These are phyloP conservation scores for Sitophilus oryzae DNA, from an alignment of 1,140 invertebrate species.

Conservation along the genomic window DNA sequence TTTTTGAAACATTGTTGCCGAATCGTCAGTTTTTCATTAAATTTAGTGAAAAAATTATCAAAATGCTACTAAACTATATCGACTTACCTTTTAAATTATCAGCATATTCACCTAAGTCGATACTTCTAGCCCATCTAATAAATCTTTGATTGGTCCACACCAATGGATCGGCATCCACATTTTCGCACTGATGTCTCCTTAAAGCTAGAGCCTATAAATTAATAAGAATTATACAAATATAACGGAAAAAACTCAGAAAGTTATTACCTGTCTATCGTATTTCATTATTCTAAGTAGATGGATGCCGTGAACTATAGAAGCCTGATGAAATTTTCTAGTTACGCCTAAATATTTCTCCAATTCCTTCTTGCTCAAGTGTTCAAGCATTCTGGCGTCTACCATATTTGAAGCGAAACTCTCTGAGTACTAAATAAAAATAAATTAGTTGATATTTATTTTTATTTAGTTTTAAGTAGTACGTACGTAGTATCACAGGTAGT, in stretches of 20 bases:
- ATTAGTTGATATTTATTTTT: no score
- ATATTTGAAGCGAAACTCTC: conserved; percentile 84
- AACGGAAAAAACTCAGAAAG: not conserved
- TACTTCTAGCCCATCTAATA: conserved; percentile 85
- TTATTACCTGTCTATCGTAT: conserved; percentile 81
- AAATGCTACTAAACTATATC: no score
- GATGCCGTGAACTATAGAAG: conserved; percentile 87
- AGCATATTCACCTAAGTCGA: conserved; percentile 89
- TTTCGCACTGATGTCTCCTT: conserved; percentile 79
- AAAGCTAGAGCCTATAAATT: conserved; percentile 72
- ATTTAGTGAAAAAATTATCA: no score
- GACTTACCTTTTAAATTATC: conserved; percentile 83
- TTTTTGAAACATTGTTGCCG: conserved; percentile 3
- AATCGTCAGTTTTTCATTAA: not conserved
- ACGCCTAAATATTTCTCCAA: conserved; percentile 87
- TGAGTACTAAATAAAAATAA: conserved; percentile 60
- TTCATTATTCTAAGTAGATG: conserved; percentile 86
- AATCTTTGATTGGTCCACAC: conserved; percentile 94
- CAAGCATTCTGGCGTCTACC: conserved; percentile 86
- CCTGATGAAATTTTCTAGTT: conserved; percentile 87
- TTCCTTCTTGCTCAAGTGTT: conserved; percentile 88
- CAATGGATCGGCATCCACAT: conserved; percentile 80
- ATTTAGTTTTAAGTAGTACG: no score
- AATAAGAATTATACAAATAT: not conserved
- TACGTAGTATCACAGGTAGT: no score